phyloP scores from a whole-genome alignment of 2,797 vertebrate species.

The Salarias fasciatus region DNA sequence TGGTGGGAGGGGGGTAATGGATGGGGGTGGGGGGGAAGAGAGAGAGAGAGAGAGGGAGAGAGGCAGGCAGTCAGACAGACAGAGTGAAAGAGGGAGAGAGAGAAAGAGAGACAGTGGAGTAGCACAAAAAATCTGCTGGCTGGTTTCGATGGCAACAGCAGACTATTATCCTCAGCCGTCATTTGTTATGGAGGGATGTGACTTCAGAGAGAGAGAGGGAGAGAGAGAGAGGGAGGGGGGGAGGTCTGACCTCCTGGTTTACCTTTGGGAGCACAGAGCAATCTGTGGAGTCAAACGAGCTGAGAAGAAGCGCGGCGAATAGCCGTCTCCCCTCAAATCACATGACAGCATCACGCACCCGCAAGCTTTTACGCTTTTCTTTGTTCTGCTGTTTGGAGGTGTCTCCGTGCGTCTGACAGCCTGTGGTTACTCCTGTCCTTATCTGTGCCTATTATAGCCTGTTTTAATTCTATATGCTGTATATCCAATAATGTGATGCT shows the following conservation, averaged over 20 bases:
- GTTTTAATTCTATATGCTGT: too few relatives aligned
- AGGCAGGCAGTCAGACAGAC: conserved; percentile 81
- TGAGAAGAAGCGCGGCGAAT: background rate
- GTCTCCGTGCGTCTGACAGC: too few relatives aligned
- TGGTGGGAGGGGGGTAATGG: conserved; percentile 27
- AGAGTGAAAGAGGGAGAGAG: conserved; percentile 82
- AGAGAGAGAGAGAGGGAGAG: conserved; percentile 23
- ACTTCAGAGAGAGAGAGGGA: conserved; percentile 64
- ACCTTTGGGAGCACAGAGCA: conserved; percentile 23
- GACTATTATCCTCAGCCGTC: conserved; percentile 91
- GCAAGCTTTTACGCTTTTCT: too few relatives aligned
- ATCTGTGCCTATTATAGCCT: too few relatives aligned
- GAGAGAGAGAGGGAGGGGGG: conserved; percentile 1
- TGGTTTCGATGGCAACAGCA: conserved; percentile 91
- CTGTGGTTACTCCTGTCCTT: too few relatives aligned
- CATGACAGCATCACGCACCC: too few relatives aligned
- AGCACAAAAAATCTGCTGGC: conserved; percentile 85
- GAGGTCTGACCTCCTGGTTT: conserved; percentile 31
- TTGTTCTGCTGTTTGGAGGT: too few relatives aligned
- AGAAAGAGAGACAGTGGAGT: conserved; percentile 23
- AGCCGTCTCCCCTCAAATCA: too few relatives aligned
- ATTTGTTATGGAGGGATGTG: conserved; percentile 91
- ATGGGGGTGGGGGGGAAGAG: conserved; percentile 1
- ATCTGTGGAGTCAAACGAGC: conserved; percentile 19
- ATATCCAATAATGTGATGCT: too few relatives aligned